Evolutionary conservation across 30 jellyfish, hydroid and myxozoan genomes (phyloP), one percentile per base, ranked within the genome.

Genomic region (Aurelia sp.): DNA sequence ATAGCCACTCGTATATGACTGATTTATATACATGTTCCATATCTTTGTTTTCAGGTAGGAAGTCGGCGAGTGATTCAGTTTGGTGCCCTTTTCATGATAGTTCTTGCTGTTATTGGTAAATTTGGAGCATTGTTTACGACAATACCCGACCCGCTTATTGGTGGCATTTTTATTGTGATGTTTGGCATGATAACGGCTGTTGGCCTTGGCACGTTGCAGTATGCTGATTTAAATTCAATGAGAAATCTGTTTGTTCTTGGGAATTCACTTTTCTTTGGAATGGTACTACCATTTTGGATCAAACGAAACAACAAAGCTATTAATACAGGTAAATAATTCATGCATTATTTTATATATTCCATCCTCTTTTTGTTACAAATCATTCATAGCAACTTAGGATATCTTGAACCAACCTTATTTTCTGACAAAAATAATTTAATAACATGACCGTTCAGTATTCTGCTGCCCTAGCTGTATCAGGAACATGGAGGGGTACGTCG

Each of bases 181-280:
- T 93, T 93, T 84, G 99, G 99, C n/a, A 94, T 94, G 96, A 85
- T 94, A 20, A 79, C 95, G 47, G 98, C 98, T 66, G 96, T 93
- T 53, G 98, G 98, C 20, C 81, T 93, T 3, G 93, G 98, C 4
- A 74, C 97, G 17, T 64, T 93, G 75, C 98, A 93, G 73, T 93
- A 48, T 62, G 91, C 82, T 17, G 97, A 93, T 73, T 69, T 93
- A 57, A 82, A 78, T 41, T 93, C 98, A 12, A 83, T 84, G 92
- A 73, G 98, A 66, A 93, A 93, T 40, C 71, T 93, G 53, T 93
- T 89, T 62, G 97, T 93, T 13, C 90, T 93, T 44, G 98, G 98
- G 3, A 53, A 63, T 44, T 83, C 98, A 0, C 70, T 88, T 65
- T 93, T 88, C 66, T 74, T 89, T 81, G 98, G 98, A 1, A 88